Evolutionary conservation across 2,797 vertebrate species (phyloP).

Genomic region (Galaxias olidus): DNA sequence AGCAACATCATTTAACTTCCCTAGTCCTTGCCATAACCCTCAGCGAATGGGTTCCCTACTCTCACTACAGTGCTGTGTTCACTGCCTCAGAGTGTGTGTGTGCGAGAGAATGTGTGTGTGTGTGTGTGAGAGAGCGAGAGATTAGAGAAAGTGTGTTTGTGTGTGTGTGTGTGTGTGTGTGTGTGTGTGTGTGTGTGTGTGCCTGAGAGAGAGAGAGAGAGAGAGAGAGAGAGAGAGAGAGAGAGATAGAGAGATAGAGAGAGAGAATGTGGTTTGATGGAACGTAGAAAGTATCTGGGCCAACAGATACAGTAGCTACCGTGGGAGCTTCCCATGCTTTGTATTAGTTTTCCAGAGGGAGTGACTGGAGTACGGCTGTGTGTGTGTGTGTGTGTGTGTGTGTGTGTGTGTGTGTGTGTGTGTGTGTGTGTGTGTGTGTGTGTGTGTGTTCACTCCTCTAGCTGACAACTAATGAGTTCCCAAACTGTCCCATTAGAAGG

Average conservation of each 20-base stretch:
- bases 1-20: slow-evolving; percentile 10
- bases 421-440: too few species aligned
- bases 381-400: slow-evolving; percentile 1
- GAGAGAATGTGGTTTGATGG: neutral
- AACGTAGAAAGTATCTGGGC: neutral
- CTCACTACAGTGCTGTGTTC: neutral
- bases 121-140: slow-evolving; percentile 7
- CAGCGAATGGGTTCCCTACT: slow-evolving; percentile 1
- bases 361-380: too few species aligned
- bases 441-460: too few species aligned
- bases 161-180: slow-evolving; percentile 15
- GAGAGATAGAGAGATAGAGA: too few species aligned
- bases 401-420: neutral
- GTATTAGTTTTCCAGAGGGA: too few species aligned
- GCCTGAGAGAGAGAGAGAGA: slow-evolving; percentile 1
- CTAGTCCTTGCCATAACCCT: neutral
- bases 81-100: slow-evolving; percentile 4
- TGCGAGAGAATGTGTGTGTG: slow-evolving; percentile 13
- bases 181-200: slow-evolving; percentile 16
- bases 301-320: too few species aligned
- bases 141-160: neutral
- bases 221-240: slow-evolving; percentile 7
- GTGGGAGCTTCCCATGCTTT: too few species aligned
- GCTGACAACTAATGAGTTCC: too few species aligned
- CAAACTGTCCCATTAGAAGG: too few species aligned